Base-by-base conservation (phyloP, 2,888 invertebrate genomes). In the Caradrina clavipalpis region DNA sequence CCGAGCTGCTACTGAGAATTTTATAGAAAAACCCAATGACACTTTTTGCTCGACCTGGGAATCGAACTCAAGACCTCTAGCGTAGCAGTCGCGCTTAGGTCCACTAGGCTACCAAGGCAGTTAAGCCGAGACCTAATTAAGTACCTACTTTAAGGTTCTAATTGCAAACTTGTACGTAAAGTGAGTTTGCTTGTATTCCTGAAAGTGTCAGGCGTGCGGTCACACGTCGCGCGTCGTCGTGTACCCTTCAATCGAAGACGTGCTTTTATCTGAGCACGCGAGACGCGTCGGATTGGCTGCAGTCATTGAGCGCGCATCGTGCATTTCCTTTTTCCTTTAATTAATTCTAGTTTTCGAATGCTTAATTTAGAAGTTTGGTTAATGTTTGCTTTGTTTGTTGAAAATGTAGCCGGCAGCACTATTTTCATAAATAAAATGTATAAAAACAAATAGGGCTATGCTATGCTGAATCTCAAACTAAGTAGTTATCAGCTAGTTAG, bases 211-310 rank as follows among this genome's bases (percentile, higher is more conserved):
- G 31, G 49, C 61, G 54, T 65, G 68, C 49, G 65, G 50, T 19
- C 26, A 59, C 66, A 73, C 56, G 69, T 26, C 26, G 26, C 26
- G 26, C 26, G 69, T 35, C 35, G 35, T 39, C 60, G 73, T 71
- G 73, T 53, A 11, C 45, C 57, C 69, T 79, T 74, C 59, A 65
- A 51, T 55, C 59, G 54, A 11, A 42, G 53, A 17, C 17, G 31
- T 35, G 31, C 64, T 81, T 54, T 69, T 67, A 81, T 81, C 82
- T 76, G 47, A 70, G 55, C 79, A 81, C 65, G 61, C 60, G 54
- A 81, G 63, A 58, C 60, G 54, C 60, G 19, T 13, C 42, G 49
- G n/a, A 53, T 42, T 66, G 49, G 53, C 42, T 65, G 70, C 73
- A 76, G 55, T 75, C 42, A 69, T 35, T 69, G 56, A 65, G 47